Percentiles rank a stretch among this genome's conserved stretches.
Conservation (phyloP, 1,140 invertebrate genomes). For the Cataglyphis hispanica region DNA sequence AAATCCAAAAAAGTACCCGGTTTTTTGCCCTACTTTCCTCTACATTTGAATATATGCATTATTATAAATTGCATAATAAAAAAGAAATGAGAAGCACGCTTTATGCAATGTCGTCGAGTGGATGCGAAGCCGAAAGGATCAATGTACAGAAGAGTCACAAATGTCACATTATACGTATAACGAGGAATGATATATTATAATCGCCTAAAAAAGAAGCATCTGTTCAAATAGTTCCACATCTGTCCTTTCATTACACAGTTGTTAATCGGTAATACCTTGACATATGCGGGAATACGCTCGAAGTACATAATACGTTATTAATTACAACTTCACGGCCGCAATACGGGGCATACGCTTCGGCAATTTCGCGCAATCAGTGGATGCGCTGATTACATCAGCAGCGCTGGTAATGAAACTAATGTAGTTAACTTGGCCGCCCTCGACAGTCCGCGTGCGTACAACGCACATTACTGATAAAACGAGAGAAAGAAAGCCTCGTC, state of each 20-base stretch:
- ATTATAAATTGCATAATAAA: neutral
- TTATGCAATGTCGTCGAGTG: neutral
- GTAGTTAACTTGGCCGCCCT: neutral
- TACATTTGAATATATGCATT: neutral
- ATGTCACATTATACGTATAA: neutral
- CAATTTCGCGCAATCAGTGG: slow-evolving; percentile 30
- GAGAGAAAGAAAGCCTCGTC: neutral
- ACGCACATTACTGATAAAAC: neutral
- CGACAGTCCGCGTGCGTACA: neutral
- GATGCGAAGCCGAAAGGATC: slow-evolving; percentile 7
- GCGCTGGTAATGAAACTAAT: slow-evolving; percentile 3
- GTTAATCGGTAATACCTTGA: neutral
- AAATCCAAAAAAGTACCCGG: no score
- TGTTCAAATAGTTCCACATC: neutral
- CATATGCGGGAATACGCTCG: neutral
- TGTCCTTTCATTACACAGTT: neutral
- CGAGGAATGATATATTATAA: neutral
- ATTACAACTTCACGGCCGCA: slow-evolving; percentile 13
- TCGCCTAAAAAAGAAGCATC: neutral
- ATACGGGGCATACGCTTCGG: neutral
- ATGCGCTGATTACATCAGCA: slow-evolving; percentile 8
- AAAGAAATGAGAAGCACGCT: neutral
- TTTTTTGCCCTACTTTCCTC: no score
- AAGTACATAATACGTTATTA: slow-evolving; percentile 12
- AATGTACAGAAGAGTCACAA: neutral